phyloP scores from a whole-genome alignment of 2,888 invertebrate genomes.

The Lasioglossum calceatum region DNA sequence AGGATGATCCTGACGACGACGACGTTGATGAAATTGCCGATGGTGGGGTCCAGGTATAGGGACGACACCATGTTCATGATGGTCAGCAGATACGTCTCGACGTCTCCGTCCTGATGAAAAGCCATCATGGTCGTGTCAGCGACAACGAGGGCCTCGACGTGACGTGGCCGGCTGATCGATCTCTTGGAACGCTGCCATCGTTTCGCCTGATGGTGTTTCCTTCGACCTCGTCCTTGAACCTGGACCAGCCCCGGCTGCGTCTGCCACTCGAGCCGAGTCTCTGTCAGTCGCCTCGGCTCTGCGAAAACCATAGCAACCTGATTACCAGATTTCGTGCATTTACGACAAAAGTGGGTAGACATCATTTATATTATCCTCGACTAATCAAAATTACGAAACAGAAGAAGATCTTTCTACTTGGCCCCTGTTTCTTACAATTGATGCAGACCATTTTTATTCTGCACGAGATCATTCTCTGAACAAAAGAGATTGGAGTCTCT shows the following conservation, averaged over 20 bases:
- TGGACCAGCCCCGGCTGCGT: constrained; percentile 84
- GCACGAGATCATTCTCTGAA: too few relatives aligned
- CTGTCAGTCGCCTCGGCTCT: constrained; percentile 81
- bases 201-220: constrained; percentile 71
- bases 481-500: too few relatives aligned
- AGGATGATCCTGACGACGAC: constrained; percentile 94
- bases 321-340: neutral
- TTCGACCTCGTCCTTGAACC: constrained; percentile 84
- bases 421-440: too few relatives aligned
- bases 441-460: too few relatives aligned
- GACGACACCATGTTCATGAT: constrained; percentile 97
- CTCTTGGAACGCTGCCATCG: constrained; percentile 83
- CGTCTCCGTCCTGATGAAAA: constrained; percentile 92
- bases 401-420: too few relatives aligned
- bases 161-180: constrained; percentile 91
- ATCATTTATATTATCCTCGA: too few relatives aligned
- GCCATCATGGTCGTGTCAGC: constrained; percentile 95
- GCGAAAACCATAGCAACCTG: neutral
- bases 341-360: too few relatives aligned
- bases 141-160: constrained; percentile 94
- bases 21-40: constrained; percentile 95
- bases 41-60: constrained; percentile 94
- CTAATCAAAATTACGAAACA: too few relatives aligned
- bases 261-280: constrained; percentile 87
- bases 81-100: constrained; percentile 94